Percentiles rank a stretch among this genome's conserved stretches.
These are phyloP conservation scores for Micrastur ruficollis DNA, from an alignment of 2,797 vertebrate species.

Conservation along the genomic window DNA sequence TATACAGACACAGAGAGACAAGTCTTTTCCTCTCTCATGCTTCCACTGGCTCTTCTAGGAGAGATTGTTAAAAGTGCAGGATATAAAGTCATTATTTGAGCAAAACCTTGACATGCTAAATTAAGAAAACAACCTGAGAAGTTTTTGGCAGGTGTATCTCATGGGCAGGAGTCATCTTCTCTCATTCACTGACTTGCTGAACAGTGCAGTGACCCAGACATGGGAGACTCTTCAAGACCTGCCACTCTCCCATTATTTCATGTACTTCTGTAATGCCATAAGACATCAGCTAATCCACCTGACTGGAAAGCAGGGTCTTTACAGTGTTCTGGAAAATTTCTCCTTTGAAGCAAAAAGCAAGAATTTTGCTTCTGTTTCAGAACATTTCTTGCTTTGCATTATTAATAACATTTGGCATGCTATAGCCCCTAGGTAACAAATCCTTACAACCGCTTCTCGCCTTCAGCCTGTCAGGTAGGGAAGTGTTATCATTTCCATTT, in stretches of 20 bases:
- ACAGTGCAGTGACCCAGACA: neutral
- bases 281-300: neutral
- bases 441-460: neutral
- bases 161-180: neutral
- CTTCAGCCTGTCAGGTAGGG: neutral
- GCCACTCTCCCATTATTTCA: neutral
- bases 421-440: neutral
- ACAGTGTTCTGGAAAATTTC: neutral
- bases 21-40: neutral
- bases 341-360: conserved; percentile 15
- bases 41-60: neutral
- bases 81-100: neutral
- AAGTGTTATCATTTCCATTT: neutral
- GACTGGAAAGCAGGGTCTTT: neutral
- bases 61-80: neutral
- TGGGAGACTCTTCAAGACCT: neutral
- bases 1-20: neutral
- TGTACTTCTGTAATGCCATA: neutral
- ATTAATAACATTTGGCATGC: neutral
- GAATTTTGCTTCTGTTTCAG: conserved; percentile 1
- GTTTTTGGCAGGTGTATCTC: neutral
- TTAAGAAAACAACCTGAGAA: neutral
- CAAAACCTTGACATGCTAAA: neutral
- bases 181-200: neutral
- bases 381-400: conserved; percentile 30